Percentiles rank a stretch among this genome's conserved stretches.
These are phyloP conservation scores for Hyppa rectilinea DNA, from an alignment of 2,888 invertebrate species.

Conservation along the genomic window DNA sequence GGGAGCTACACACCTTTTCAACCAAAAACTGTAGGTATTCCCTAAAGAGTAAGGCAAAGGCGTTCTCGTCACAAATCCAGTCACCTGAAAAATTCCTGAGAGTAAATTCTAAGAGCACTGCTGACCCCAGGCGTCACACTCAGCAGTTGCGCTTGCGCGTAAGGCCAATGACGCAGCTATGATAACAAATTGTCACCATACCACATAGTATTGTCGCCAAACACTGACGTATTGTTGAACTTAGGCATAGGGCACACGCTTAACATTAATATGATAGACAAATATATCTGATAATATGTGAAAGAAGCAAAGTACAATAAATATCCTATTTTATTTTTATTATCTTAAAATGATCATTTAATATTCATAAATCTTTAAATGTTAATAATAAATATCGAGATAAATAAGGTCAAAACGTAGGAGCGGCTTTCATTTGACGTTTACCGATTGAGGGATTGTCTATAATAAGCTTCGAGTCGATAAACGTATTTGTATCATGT, in stretches of 20 bases:
- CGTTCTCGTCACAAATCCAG: no score
- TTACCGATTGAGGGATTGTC: background rate
- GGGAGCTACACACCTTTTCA: no score
- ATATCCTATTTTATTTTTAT: background rate
- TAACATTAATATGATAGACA: constrained; percentile 3
- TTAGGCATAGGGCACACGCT: constrained; percentile 4
- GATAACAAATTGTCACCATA: no score
- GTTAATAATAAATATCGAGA: background rate
- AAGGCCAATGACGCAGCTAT: no score
- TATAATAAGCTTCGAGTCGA: background rate
- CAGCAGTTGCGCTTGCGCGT: no score
- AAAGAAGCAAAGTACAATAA: no score
- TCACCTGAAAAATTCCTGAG: no score
- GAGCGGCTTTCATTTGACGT: constrained; percentile 1
- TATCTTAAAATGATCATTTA: constrained; percentile 4
- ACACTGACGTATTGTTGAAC: constrained; percentile 16
- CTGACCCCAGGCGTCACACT: no score
- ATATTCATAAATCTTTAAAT: background rate
- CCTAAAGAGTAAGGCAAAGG: no score
- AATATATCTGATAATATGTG: constrained; percentile 12
- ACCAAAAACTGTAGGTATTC: no score
- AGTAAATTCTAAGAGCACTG: no score
- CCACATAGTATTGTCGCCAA: background rate
- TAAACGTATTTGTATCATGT: background rate
- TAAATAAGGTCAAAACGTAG: constrained; percentile 6